Base-by-base conservation (phyloP, 2,797 vertebrate genomes). In the Oreochromis mossambicus region DNA sequence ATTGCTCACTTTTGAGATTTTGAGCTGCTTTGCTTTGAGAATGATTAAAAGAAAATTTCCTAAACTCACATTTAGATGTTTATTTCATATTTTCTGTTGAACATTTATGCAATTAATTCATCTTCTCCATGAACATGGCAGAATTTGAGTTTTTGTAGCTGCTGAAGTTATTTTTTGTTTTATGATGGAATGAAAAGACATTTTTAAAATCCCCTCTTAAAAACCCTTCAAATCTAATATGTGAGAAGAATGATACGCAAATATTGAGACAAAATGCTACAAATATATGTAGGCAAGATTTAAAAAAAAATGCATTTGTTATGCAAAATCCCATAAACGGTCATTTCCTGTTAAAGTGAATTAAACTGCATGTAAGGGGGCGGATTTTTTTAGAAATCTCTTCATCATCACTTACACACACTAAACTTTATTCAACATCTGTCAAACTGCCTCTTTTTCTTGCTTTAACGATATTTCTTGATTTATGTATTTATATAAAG, bases 1-100 rank as follows among this genome's bases (percentile, higher is more conserved):
- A 46, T 29, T 66, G 61, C 19, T 66, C 34, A 66, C 19, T 66
- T 66, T 70, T 70, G 41, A 73, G 14, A 73, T 46, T 48, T 48
- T 48, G 41, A 17, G 41, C 68, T 29, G 41, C 24, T 73, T 73
- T 73, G 14, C 41, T 29, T 70, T 26, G 13, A 24, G 38, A 43
- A 43, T 15, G 63, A 15, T 43, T 3, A 43, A 70, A 70, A 43
- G 8, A 73, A 48, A 48, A 48, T 46, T 43, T 48, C 21, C 26
- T 17, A 68, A 43, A 46, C 38, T 26, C 21, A 70, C 13, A 70
- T 70, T 43, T 24, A 26, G 13, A 26, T 46, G 66, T 46, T 26
- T 46, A 26, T 46, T 46, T 70, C 5, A 43, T 24, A 4, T 17
- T 41, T 66, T 66, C 61, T 41, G 7, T 41, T 66, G n/a, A 66